Conservation (phyloP, 2,797 vertebrate genomes). For the Nyctalus aviator region DNA sequence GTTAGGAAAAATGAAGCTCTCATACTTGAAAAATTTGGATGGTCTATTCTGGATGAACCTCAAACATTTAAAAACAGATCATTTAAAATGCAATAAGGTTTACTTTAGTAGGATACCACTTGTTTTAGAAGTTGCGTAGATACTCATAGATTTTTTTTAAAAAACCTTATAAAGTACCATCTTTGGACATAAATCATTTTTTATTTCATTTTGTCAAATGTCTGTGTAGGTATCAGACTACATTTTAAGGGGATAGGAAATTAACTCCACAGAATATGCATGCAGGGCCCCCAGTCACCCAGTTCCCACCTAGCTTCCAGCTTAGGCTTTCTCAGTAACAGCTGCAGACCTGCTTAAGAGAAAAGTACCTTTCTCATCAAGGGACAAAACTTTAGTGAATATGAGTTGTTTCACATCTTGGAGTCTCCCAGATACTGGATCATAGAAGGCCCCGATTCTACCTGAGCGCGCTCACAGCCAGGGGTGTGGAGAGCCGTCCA, state of each 20-base stretch:
- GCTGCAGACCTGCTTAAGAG: background rate
- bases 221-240: background rate
- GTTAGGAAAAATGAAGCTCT: background rate
- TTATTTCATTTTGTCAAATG: background rate
- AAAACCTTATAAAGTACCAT: background rate
- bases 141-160: background rate
- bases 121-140: background rate
- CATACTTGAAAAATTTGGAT: conserved; percentile 27
- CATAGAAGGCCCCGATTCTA: background rate
- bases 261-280: background rate
- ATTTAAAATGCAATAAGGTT: conserved; percentile 35
- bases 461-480: background rate
- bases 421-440: background rate
- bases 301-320: background rate
- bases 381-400: background rate
- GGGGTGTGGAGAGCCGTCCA: conserved; percentile 1
- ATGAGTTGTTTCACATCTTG: background rate
- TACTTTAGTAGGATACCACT: background rate
- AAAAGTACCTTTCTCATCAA: background rate
- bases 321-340: background rate
- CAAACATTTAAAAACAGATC: conserved; percentile 1
- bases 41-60: background rate
- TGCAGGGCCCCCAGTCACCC: background rate
- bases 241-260: conserved; percentile 1
- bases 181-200: background rate